Percentiles rank a stretch among this genome's conserved stretches.
These are phyloP conservation scores for human (Homo sapiens) DNA, from an alignment of 2,113 vertebrate genomes.

Conservation along the genomic window DNA sequence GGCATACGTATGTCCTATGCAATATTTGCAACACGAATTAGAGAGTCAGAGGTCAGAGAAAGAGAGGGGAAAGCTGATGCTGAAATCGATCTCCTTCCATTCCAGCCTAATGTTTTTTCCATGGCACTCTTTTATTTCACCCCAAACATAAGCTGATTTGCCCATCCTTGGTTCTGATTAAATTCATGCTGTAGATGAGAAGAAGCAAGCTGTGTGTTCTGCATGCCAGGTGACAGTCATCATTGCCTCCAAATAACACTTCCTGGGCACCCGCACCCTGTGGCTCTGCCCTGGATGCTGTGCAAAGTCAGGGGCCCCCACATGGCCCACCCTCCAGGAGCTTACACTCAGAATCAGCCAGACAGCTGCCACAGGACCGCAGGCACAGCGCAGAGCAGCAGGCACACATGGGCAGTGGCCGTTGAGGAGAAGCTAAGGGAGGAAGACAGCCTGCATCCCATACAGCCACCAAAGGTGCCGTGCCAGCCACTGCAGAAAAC, in stretches of 20 bases:
- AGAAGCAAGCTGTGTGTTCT: neutral
- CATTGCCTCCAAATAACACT: neutral
- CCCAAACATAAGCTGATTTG: neutral
- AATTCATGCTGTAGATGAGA: neutral
- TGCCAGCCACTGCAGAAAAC: neutral
- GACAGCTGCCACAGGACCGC: neutral
- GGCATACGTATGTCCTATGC: rapidly evolving
- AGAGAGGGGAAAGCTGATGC: neutral
- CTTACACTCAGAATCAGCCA: neutral
- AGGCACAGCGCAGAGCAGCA: no score
- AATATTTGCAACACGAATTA: rapidly evolving
- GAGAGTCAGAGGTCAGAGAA: neutral
- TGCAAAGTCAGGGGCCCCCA: neutral
- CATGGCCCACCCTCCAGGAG: neutral
- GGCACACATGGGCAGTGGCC: rapidly evolving
- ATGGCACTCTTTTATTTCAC: neutral
- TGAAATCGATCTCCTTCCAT: neutral
- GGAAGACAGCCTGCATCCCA: neutral
- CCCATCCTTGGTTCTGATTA: no score
- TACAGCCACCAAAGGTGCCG: rapidly evolving
- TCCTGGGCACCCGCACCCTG: neutral
- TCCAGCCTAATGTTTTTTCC: neutral
- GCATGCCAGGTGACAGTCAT: neutral
- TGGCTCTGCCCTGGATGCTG: neutral
- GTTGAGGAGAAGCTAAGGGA: neutral